phyloP scores from a whole-genome alignment of 2,797 vertebrate genomes.

The Tadarida brasiliensis region DNA sequence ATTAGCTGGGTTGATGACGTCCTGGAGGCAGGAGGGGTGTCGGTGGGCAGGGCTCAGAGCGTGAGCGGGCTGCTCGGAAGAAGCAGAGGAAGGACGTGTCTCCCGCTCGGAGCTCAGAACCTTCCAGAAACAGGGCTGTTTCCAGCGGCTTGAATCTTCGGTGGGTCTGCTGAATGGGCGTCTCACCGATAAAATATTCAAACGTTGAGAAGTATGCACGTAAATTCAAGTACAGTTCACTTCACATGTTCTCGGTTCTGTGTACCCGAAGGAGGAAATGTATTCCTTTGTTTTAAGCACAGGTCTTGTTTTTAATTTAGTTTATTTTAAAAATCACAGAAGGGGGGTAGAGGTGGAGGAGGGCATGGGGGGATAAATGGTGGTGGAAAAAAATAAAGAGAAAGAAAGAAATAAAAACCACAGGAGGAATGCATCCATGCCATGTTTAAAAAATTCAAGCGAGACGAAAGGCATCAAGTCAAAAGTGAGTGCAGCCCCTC shows the following conservation, averaged over 20 bases:
- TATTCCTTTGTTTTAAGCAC: neutral
- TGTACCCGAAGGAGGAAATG: neutral
- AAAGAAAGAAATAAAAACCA: neutral
- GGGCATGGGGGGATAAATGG: neutral
- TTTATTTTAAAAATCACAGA: neutral
- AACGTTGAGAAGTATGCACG: accelerated
- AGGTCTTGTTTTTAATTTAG: neutral
- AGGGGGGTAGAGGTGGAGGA: neutral
- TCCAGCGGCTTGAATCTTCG: accelerated
- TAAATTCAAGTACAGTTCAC: accelerated
- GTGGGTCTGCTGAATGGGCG: accelerated
- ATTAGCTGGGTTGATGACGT: accelerated
- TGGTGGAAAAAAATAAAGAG: neutral
- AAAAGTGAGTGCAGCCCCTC: accelerated
- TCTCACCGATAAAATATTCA: neutral
- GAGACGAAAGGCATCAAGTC: neutral
- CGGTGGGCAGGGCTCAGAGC: accelerated
- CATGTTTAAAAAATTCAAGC: neutral
- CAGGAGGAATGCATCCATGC: neutral
- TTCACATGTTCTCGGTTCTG: accelerated
- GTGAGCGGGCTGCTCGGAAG: accelerated
- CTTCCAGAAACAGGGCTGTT: too few relatives aligned
- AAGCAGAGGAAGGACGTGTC: accelerated
- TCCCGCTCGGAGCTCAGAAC: neutral
- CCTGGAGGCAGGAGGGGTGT: neutral